Evolutionary conservation across 2,113 vertebrate genomes (phyloP).

Genomic region (Capreolus pygargus): DNA sequence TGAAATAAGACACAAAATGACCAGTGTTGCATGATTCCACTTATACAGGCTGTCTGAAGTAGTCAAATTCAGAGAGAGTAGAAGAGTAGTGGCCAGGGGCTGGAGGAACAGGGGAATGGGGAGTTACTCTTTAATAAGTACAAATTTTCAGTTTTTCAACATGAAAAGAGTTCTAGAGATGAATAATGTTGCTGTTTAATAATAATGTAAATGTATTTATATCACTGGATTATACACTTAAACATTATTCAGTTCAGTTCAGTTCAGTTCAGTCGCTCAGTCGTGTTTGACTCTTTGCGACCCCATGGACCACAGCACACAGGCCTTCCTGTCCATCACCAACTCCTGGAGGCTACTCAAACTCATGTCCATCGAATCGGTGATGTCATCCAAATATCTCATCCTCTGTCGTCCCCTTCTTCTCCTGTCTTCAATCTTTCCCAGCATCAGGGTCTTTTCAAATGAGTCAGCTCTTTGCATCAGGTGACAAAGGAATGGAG

Average conservation of each 20-base stretch:
- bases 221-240: not conserved
- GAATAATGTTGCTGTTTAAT: not conserved
- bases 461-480: too few species aligned
- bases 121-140: not conserved
- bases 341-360: too few species aligned
- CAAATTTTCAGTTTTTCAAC: not conserved
- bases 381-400: too few species aligned
- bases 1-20: not conserved
- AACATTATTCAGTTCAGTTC: too few species aligned
- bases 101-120: fast-evolving
- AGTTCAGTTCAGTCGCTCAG: too few species aligned
- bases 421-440: too few species aligned
- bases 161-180: not conserved
- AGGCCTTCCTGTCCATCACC: too few species aligned
- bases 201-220: not conserved
- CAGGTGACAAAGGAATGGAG: too few species aligned
- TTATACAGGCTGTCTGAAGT: not conserved
- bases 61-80: not conserved
- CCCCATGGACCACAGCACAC: too few species aligned
- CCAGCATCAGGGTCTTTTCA: too few species aligned
- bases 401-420: too few species aligned
- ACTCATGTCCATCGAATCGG: too few species aligned
- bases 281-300: fast-evolving
- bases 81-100: not conserved
- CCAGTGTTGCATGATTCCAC: not conserved